These are phyloP conservation scores for Amphipoea lucens DNA, from an alignment of 2,888 invertebrate species.

Conservation along the genomic window DNA sequence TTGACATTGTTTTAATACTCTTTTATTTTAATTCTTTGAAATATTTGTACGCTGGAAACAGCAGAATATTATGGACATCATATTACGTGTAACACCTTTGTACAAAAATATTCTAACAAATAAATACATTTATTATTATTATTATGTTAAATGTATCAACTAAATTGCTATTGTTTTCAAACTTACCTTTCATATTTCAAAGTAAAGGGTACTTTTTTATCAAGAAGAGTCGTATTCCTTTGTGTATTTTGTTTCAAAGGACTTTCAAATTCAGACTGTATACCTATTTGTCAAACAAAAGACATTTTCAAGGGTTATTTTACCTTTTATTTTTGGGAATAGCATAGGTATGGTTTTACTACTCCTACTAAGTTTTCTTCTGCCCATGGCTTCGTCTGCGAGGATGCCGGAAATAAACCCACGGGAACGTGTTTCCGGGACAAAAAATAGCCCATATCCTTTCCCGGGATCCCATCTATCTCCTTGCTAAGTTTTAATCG, in stretches of 20 bases:
- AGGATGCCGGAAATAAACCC: background rate
- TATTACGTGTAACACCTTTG: no score
- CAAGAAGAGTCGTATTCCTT: background rate
- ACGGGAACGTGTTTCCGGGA: background rate
- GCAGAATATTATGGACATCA: no score
- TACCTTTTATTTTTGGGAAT: background rate
- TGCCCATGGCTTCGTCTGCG: background rate
- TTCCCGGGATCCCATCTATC: background rate
- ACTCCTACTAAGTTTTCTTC: background rate
- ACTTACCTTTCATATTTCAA: background rate
- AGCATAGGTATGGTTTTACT: no score
- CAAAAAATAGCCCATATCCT: background rate
- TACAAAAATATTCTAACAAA: no score
- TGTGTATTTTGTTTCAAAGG: conserved; percentile 21
- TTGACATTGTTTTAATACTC: no score
- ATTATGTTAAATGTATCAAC: background rate
- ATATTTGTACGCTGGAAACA: no score
- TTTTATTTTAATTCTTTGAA: no score
- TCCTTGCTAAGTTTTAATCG: background rate
- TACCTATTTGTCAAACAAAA: conserved; percentile 10
- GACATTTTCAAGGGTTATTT: background rate
- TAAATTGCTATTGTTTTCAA: conserved; percentile 1
- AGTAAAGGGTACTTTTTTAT: background rate
- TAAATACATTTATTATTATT: no score
- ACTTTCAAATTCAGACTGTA: background rate